phyloP scores from a whole-genome alignment of 2,797 vertebrate species.

The Muscicapa striata region DNA sequence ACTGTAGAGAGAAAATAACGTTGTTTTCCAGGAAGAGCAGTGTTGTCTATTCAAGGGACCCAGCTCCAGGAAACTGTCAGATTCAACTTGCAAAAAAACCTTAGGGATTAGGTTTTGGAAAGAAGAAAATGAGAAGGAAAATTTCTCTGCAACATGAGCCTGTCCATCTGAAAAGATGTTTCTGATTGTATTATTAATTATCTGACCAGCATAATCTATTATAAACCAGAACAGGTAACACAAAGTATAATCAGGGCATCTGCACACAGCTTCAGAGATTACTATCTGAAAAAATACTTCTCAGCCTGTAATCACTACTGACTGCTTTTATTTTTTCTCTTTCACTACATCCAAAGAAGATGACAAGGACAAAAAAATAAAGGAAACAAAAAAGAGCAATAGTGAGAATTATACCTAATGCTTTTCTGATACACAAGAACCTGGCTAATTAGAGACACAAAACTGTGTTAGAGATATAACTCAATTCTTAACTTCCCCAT shows the following conservation, averaged over 20 bases:
- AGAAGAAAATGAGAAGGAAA: not conserved
- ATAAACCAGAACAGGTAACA: not conserved
- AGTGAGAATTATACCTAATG: not conserved
- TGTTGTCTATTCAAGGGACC: not conserved
- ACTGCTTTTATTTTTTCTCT: not conserved
- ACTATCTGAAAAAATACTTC: not conserved
- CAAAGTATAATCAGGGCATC: not conserved
- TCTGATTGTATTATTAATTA: not conserved
- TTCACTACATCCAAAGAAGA: not conserved
- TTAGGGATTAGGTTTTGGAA: not conserved
- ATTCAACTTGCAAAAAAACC: not conserved
- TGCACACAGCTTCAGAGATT: not conserved
- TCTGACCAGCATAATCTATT: not conserved
- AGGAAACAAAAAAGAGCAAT: not conserved
- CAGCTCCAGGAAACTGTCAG: not conserved
- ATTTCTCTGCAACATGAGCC: not conserved
- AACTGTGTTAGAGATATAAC: not conserved
- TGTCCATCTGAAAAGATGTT: not conserved
- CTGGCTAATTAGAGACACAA: not conserved
- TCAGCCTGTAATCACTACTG: not conserved
- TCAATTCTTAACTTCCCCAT: not conserved
- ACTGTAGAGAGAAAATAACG: conserved; percentile 22
- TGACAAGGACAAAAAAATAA: not conserved
- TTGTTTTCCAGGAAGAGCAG: conserved; percentile 34
- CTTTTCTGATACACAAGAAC: not conserved